Percentiles rank a stretch among this genome's conserved stretches.
These are phyloP conservation scores for Cotesia chilonis DNA, from an alignment of 1,140 invertebrate genomes.

Conservation along the genomic window DNA sequence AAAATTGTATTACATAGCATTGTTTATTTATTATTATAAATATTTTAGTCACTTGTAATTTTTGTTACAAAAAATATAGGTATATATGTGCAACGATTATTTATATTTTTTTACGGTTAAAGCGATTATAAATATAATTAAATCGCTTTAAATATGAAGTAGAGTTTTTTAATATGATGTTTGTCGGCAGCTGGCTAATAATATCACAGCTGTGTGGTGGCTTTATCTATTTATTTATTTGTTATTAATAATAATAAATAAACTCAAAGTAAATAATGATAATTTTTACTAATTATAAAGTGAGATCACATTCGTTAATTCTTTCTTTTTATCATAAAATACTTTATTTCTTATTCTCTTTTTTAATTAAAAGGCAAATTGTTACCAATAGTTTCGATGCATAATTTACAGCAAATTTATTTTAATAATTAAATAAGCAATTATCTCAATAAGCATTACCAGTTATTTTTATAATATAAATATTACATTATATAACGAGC, in stretches of 20 bases:
- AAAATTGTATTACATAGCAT: background rate
- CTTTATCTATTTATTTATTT: background rate
- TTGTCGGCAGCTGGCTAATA: conserved; percentile 14
- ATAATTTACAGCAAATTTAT: conserved; percentile 4
- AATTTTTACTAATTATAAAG: background rate
- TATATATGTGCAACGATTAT: conserved; percentile 16
- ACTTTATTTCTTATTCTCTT: background rate
- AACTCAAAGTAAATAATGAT: background rate
- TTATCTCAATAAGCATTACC: background rate
- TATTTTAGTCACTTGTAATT: conserved; percentile 23
- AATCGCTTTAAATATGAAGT: conserved; percentile 8
- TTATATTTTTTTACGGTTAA: background rate
- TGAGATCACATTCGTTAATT: background rate
- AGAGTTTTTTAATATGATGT: background rate
- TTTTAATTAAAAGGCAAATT: conserved; percentile 2
- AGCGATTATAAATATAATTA: background rate
- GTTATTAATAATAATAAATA: too few relatives aligned
- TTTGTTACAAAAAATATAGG: conserved; percentile 2
- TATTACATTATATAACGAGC: background rate
- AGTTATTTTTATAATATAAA: too few relatives aligned
- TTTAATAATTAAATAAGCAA: background rate
- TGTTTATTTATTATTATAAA: background rate
- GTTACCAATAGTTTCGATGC: background rate
- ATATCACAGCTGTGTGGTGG: conserved; percentile 18
- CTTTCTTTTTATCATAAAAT: background rate